Evolutionary conservation across 2,888 invertebrate genomes (phyloP), one percentile per base, ranked within the genome.

Genomic region (Dynastes hyllus): DNA sequence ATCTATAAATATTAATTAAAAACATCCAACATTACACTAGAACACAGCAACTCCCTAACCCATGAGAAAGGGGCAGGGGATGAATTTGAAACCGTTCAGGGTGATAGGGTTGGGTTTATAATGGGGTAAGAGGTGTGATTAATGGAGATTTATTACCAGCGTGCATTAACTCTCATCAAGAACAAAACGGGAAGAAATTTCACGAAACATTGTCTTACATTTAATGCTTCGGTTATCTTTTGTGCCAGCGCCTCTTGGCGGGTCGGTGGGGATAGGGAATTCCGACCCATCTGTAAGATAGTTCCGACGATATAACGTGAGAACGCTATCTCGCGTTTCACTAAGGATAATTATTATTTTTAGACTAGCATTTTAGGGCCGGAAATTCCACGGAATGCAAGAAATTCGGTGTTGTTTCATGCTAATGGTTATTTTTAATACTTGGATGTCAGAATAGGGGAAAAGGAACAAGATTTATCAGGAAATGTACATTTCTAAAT

Each of bases 1-100:
- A 58, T 22, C 71, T 71, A 71, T 58, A 71, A 58, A 58, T 71
- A 71, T 71, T 71, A 71, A 71, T 71, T 71, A 71, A 71, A 71
- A 71, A 58, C 37, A 37, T 11, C 71, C 58, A 22, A 45, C 45
- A 45, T n/a, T 45, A 29, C 37, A 65, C 22, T 45, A 45, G 0
- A 37, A 37, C 5, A 37, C 67, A 67, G 9, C 22, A 40, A 45
- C 40, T 37, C 16, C 37, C n/a, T 8, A 45, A 1, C 9, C 58
- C 58, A n/a, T 58, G 45, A 45, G 45, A 37, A 37, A 58, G 32
- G 11, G 37, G 32, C 11, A 37, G 2, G 27, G 69, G 16, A 16
- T n/a, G 32, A 16, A 16, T 22, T 71, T 71, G 58, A 37, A 71
- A 58, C 71, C 27, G 69, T 70, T 51, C 16, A 11, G 27, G 51